Evolutionary conservation across 2,113 vertebrate species (phyloP).

Genomic region (Proterorhinus semilunaris): DNA sequence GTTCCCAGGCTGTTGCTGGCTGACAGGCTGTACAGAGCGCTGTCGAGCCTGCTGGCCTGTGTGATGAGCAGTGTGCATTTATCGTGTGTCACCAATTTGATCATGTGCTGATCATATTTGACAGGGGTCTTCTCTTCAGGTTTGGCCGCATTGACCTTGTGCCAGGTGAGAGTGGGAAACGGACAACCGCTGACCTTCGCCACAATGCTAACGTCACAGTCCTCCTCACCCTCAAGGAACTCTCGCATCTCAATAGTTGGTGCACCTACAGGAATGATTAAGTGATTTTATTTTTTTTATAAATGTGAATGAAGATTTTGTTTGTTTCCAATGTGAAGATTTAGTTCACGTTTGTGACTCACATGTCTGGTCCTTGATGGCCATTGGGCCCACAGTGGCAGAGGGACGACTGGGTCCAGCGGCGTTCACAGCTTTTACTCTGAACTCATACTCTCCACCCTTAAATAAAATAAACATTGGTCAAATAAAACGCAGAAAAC

Average conservation of each 20-base stretch:
- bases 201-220: slow-evolving; percentile 87
- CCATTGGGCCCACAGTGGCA: slow-evolving; percentile 86
- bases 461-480: slow-evolving; percentile 49
- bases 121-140: slow-evolving; percentile 87
- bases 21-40: slow-evolving; percentile 87
- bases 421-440: slow-evolving; percentile 95
- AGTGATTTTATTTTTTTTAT: background rate
- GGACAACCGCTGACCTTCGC: slow-evolving; percentile 94
- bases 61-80: slow-evolving; percentile 92
- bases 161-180: slow-evolving; percentile 92
- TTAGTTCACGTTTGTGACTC: slow-evolving; percentile 55
- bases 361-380: slow-evolving; percentile 97
- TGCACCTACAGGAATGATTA: slow-evolving; percentile 74
- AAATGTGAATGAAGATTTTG: background rate
- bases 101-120: slow-evolving; percentile 89
- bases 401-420: slow-evolving; percentile 93
- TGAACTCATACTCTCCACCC: slow-evolving; percentile 96
- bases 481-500: background rate
- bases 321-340: too few species aligned
- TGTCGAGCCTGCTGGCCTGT: slow-evolving; percentile 89
- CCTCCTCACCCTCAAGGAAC: slow-evolving; percentile 91
- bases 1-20: slow-evolving; percentile 90
- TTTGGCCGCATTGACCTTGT: slow-evolving; percentile 85
- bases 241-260: slow-evolving; percentile 91
- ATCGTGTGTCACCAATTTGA: slow-evolving; percentile 88